A percentile compares a stretch with the other conserved stretches of the same genome.
phyloP scores from a whole-genome alignment of 2,797 vertebrate genomes.

The Bradypodion pumilum region DNA sequence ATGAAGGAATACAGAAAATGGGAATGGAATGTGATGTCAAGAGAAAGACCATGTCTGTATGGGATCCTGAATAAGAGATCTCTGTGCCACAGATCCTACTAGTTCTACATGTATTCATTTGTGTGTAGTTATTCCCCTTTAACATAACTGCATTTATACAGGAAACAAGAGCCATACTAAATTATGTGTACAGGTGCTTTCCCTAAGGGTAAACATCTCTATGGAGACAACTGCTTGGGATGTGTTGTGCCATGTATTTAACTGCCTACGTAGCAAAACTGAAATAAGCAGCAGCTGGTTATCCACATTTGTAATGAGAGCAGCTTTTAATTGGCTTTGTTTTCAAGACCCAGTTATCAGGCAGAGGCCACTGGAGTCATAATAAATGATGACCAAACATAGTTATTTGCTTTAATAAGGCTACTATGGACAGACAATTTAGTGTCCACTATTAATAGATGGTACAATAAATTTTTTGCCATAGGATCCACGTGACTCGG shows the following conservation, averaged over 20 bases:
- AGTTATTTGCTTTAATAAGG: not conserved
- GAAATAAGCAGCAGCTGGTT: conserved; percentile 11
- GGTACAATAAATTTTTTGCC: not conserved
- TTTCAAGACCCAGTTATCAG: not conserved
- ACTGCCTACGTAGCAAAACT: conserved; percentile 19
- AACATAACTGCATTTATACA: not conserved
- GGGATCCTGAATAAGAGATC: not conserved
- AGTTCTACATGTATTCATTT: not conserved
- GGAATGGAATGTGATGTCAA: not conserved
- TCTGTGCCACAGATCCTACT: not conserved
- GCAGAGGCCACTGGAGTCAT: not conserved
- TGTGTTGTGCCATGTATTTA: not conserved
- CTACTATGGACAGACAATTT: not conserved
- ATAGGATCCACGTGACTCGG: too few relatives aligned
- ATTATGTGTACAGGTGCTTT: conserved; percentile 1
- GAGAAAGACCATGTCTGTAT: not conserved
- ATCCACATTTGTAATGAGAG: conserved; percentile 4
- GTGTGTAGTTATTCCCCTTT: not conserved
- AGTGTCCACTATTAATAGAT: not conserved
- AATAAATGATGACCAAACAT: not conserved
- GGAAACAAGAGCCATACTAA: conserved; percentile 20
- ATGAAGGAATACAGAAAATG: not conserved
- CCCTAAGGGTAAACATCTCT: conserved; percentile 20
- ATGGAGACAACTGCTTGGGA: not conserved
- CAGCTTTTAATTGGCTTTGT: conserved; percentile 1